phyloP scores from a whole-genome alignment of 2,797 vertebrate genomes.

The Eulemur coronatus region DNA sequence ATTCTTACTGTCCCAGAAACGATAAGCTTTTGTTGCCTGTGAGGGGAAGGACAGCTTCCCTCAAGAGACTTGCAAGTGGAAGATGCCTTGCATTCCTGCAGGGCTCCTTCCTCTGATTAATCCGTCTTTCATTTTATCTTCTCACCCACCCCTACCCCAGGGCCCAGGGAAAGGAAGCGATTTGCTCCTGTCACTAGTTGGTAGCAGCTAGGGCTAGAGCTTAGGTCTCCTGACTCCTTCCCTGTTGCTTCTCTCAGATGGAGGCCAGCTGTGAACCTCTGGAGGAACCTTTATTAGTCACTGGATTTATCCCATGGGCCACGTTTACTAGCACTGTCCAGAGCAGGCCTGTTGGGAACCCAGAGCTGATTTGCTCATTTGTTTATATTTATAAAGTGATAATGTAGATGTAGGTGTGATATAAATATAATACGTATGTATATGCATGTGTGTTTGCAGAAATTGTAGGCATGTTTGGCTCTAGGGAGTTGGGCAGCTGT shows the following conservation, averaged over 20 bases:
- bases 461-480: background rate
- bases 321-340: background rate
- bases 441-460: background rate
- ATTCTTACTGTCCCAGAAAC: background rate
- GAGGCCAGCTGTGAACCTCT: background rate
- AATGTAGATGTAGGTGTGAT: background rate
- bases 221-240: background rate
- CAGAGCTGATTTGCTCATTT: background rate
- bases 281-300: background rate
- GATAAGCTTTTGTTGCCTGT: background rate
- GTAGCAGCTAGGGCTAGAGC: background rate
- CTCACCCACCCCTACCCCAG: background rate
- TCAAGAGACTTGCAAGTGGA: background rate
- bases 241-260: background rate
- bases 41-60: background rate
- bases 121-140: fast-evolving
- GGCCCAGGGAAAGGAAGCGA: background rate
- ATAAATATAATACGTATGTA: background rate
- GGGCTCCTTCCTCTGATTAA: background rate
- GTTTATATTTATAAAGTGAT: background rate
- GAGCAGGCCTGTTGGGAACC: background rate
- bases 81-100: no score
- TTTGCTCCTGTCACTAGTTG: background rate
- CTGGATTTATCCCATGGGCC: no score
- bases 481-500: background rate